phyloP scores from a whole-genome alignment of 2,888 invertebrate genomes.

The Gerosis bhagava region DNA sequence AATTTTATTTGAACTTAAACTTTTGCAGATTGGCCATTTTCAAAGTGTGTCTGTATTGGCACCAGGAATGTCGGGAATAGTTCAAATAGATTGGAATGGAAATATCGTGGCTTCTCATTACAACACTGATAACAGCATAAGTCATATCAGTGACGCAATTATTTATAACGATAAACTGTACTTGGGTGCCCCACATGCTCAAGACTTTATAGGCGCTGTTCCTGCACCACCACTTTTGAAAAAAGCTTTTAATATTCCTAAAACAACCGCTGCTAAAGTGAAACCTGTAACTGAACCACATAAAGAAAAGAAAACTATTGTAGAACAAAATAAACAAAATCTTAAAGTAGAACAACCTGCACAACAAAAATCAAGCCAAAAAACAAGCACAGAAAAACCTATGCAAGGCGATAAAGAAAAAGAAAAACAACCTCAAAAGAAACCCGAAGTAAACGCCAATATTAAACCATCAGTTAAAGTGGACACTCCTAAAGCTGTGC shows the following conservation, averaged over 20 bases:
- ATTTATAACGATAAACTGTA: slow-evolving; percentile 85
- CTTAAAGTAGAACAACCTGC: slow-evolving; percentile 14
- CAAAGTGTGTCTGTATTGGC: slow-evolving; percentile 58
- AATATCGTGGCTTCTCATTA: slow-evolving; percentile 87
- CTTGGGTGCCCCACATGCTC: slow-evolving; percentile 85
- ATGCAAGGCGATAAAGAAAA: slow-evolving; percentile 7
- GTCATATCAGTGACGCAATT: slow-evolving; percentile 84
- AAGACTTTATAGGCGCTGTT: slow-evolving; percentile 85
- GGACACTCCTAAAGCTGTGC: slow-evolving; percentile 32
- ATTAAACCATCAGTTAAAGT: slow-evolving; percentile 32
- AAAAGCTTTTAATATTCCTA: slow-evolving; percentile 51
- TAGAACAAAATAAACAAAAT: slow-evolving; percentile 30
- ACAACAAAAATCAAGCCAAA: slow-evolving; percentile 16
- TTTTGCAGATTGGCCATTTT: slow-evolving; percentile 85
- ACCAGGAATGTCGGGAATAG: slow-evolving; percentile 77
- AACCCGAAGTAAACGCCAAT: slow-evolving; percentile 18
- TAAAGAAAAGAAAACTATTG: slow-evolving; percentile 13
- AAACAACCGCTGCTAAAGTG: slow-evolving; percentile 31
- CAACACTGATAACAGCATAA: slow-evolving; percentile 80
- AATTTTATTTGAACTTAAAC: not conserved
- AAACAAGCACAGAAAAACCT: slow-evolving; percentile 20
- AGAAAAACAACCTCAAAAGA: slow-evolving; percentile 11
- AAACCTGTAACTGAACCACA: slow-evolving; percentile 21
- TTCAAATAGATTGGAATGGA: slow-evolving; percentile 88
- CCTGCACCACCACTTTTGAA: slow-evolving; percentile 77